phyloP scores from a whole-genome alignment of 2,797 vertebrate genomes.

The Miichthys miiuy region DNA sequence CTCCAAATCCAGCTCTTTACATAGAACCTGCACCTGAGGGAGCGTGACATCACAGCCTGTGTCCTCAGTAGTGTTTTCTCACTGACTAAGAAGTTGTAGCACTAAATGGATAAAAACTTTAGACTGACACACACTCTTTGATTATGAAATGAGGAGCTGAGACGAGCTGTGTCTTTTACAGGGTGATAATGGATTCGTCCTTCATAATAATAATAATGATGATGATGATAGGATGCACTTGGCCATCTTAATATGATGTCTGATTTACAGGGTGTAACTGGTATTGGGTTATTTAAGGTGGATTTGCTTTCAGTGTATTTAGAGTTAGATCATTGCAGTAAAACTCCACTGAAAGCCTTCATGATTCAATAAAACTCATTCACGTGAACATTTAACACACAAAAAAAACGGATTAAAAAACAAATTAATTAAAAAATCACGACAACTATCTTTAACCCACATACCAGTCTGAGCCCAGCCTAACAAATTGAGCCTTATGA shows the following conservation, averaged over 20 bases:
- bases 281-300: not conserved
- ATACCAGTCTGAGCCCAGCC: constrained; percentile 2
- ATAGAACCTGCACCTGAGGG: not conserved
- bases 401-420: too few relatives aligned
- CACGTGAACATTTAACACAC: not conserved
- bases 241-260: constrained; percentile 61
- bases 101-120: not conserved
- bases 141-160: not conserved
- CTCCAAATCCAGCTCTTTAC: not conserved
- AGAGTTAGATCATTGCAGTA: not conserved
- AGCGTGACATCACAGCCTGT: not conserved
- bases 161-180: constrained; percentile 1
- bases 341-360: not conserved
- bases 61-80: too few relatives aligned
- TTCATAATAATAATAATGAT: constrained; percentile 33
- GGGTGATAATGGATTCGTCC: constrained; percentile 43
- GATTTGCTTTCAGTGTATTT: not conserved
- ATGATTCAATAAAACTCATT: not conserved
- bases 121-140: not conserved
- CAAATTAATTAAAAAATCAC: not conserved
- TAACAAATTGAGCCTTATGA: constrained; percentile 53
- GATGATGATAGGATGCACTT: constrained; percentile 69
- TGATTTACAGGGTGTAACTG: constrained; percentile 29
- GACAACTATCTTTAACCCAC: not conserved
- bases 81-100: not conserved